A percentile compares a stretch with the other conserved stretches of the same genome.
phyloP scores from a whole-genome alignment of 1,140 invertebrate genomes.

The Magallana ariakensis region DNA sequence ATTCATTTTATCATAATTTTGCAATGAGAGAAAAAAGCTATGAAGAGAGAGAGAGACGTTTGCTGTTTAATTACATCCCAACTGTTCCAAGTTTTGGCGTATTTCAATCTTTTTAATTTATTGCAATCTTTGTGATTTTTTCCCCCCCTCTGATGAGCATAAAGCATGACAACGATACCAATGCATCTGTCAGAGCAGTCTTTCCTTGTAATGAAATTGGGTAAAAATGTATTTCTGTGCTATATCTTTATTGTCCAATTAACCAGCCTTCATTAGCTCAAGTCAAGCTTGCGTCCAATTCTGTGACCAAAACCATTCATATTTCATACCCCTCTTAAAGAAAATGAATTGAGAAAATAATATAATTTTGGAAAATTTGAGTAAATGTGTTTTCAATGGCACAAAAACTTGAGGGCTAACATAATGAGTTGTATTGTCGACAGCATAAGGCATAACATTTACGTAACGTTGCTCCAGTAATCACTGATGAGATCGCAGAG shows the following conservation, averaged over 20 bases:
- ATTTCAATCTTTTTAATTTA: no score
- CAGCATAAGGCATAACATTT: neutral
- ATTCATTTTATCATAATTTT: no score
- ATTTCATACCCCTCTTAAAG: conserved; percentile 1
- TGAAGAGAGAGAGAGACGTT: no score
- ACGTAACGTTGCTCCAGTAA: conserved; percentile 15
- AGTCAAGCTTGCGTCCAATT: neutral
- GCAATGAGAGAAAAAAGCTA: no score
- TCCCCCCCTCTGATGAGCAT: no score
- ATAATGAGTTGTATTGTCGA: neutral
- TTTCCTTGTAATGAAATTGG: conserved; percentile 7
- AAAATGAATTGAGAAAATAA: conserved; percentile 18
- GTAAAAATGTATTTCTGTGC: neutral
- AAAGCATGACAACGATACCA: no score
- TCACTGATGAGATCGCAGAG: neutral
- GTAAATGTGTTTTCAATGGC: conserved; percentile 25
- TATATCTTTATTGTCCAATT: conserved; percentile 23
- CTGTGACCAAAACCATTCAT: neutral
- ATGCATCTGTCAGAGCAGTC: neutral
- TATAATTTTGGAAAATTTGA: neutral
- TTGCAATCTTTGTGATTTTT: no score
- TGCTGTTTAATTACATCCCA: no score
- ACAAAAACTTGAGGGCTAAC: neutral
- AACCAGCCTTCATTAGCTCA: neutral
- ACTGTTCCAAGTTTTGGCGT: no score